Conservation (phyloP, 2,888 invertebrate genomes). For the Caenorhabditis macrosperma region DNA sequence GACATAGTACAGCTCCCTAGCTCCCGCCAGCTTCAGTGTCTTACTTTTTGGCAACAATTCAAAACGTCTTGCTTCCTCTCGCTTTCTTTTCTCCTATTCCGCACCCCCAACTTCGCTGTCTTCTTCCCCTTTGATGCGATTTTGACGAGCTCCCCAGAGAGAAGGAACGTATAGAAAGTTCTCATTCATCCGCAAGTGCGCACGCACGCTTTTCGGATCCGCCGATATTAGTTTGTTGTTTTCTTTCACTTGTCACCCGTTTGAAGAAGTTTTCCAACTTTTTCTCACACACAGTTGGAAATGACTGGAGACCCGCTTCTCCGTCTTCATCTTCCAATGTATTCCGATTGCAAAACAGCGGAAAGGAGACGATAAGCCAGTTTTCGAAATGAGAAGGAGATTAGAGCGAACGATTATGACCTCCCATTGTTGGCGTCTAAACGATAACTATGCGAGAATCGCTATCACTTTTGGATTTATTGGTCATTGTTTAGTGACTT, state of each 20-base stretch:
- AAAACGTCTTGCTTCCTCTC: not conserved
- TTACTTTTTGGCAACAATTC: conserved; percentile 22
- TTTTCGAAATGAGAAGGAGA: conserved; percentile 33
- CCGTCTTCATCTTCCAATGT: not conserved
- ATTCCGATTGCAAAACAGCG: too few relatives aligned
- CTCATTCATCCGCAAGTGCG: conserved; percentile 39
- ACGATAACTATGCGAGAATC: conserved; percentile 37
- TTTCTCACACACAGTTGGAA: conserved; percentile 5
- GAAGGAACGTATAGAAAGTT: conserved; percentile 35
- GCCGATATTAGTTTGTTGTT: conserved; percentile 1
- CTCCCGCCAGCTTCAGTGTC: not conserved
- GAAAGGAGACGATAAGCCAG: conserved; percentile 36
- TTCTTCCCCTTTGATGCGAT: conserved; percentile 37
- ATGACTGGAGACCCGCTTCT: not conserved
- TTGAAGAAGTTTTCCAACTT: not conserved
- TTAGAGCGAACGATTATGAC: conserved; percentile 52
- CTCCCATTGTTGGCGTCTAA: conserved; percentile 17
- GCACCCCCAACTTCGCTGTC: not conserved
- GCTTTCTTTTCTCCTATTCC: not conserved
- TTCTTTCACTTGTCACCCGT: not conserved
- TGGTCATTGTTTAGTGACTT: conserved; percentile 8
- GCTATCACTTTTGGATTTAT: conserved; percentile 9
- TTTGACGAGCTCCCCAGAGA: conserved; percentile 53
- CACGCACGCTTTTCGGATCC: not conserved
- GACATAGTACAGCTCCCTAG: not conserved